Evolutionary conservation across 2,797 vertebrate genomes (phyloP).

Genomic region (Lagorchestes hirsutus): DNA sequence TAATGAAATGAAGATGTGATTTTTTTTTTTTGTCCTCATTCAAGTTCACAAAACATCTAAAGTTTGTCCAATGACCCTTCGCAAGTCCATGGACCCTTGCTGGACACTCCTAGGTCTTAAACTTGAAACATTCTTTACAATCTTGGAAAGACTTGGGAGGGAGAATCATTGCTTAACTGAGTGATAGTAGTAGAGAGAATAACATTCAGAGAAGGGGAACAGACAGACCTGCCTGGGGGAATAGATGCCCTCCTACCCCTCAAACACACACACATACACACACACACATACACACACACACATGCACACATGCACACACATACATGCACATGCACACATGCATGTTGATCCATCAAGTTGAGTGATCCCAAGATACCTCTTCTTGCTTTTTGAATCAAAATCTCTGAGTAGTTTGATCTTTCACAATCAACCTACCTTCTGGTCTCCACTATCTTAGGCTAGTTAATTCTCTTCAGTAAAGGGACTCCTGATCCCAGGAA

Average conservation of each 20-base stretch:
- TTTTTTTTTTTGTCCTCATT: neutral
- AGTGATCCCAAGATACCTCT: neutral
- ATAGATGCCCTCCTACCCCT: neutral
- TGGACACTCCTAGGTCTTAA: neutral
- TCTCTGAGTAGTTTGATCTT: slow-evolving; percentile 7
- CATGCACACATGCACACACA: too few relatives aligned
- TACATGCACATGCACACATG: neutral
- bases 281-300: too few relatives aligned
- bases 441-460: neutral
- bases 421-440: neutral
- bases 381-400: slow-evolving; percentile 38
- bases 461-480: neutral
- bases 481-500: neutral
- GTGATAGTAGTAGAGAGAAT: neutral
- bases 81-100: neutral
- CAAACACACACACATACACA: too few relatives aligned
- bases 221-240: neutral
- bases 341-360: neutral
- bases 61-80: neutral
- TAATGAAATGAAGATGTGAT: neutral
- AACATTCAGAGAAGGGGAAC: neutral
- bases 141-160: neutral
- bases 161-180: neutral
- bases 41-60: neutral
- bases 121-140: neutral